Evolutionary conservation across 2,888 invertebrate genomes (phyloP), one percentile per base, ranked within the genome.

Genomic region (Diaprepes abbreviatus): DNA sequence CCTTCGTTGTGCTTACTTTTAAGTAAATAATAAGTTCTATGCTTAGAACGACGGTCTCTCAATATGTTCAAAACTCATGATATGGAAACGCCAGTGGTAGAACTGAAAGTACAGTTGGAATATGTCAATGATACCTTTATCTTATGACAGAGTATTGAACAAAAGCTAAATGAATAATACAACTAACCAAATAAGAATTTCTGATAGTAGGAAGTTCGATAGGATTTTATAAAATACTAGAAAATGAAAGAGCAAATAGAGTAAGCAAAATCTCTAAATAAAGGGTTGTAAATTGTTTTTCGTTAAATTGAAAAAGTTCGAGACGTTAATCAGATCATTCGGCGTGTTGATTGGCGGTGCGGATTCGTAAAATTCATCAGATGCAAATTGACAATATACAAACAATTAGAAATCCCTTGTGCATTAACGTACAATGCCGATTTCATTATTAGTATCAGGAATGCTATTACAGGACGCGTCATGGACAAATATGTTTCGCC

Each of bases 331-430:
- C 66, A 60, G 52, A 72, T 68, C 72, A 69, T 14, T 40, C 63
- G 62, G 45, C 45, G 52, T 28, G 69, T 63, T 66, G 72, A 69
- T 71, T 68, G 65, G 70, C 58, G 57, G 59, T 70, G 38, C 69
- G 64, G 35, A 71, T 74, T 68, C 76, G 75, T 75, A 77, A 78
- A 80, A 81, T 81, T 82, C 80, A 82, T 83, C 82, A 81, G 74
- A 82, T 82, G 82, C 80, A 83, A 83, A 83, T 83, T 83, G 83
- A 81, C 83, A 83, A 83, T 83, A 83, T 81, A 83, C 83, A 83
- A 83, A 83, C 83, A 83, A 83, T 83, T 83, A 83, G 82, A 75
- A 80, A 79, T 81, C 83, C 83, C 83, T 79, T 77, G 80, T 78
- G 80, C 78, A 81, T 82, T 80, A 80, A 73, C 80, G 78, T 79